Base-by-base conservation (phyloP, 2,888 invertebrate species). In the Drosophila quinaria region DNA sequence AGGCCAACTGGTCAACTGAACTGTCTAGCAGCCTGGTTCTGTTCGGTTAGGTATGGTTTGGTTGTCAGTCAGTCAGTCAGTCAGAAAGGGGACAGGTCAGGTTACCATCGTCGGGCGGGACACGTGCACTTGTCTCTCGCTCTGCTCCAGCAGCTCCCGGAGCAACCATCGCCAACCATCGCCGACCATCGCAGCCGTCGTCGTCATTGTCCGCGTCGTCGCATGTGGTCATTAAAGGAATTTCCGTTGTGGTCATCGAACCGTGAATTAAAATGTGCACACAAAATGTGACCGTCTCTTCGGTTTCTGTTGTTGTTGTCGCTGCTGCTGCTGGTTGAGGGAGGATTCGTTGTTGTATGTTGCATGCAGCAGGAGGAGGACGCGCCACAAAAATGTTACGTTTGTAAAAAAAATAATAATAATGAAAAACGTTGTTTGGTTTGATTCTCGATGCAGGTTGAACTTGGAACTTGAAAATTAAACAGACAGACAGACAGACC, bases 191-290 rank as follows among this genome's bases (percentile, higher is more conserved):
- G 54, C 63, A 47, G 42, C 51, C 52, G 46, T 75, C 50, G 46
- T 75, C 50, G 62, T 64, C 80, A 70, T 77, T 77, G 79, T 71
- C 66, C 71, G 66, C 75, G 74, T 81, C 76, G 81, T 80, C 74
- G 75, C 76, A 84, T 74, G 75, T 77, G 79, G 85, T 83, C 84
- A 82, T 84, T 82, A 87, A 86, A 84, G 81, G 84, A 89, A 89
- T 90, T 86, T 89, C 90, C 90, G 84, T 81, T 80, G 81, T 83
- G 89, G 78, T 73, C 87, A 84, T 70, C 84, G 81, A 90, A 79
- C 82, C 87, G 77, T 89, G 74, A 83, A 90, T 81, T 86, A 82
- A 80, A 85, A 76, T 81, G 82, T 81, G 79, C 79, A 78, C 75
- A 80, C 76, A 72, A 70, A 81, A 74, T 68, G 70, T 55, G 69